These are phyloP conservation scores for Nothobranchius kuhntae DNA, from an alignment of 2,113 vertebrate genomes.

Conservation along the genomic window DNA sequence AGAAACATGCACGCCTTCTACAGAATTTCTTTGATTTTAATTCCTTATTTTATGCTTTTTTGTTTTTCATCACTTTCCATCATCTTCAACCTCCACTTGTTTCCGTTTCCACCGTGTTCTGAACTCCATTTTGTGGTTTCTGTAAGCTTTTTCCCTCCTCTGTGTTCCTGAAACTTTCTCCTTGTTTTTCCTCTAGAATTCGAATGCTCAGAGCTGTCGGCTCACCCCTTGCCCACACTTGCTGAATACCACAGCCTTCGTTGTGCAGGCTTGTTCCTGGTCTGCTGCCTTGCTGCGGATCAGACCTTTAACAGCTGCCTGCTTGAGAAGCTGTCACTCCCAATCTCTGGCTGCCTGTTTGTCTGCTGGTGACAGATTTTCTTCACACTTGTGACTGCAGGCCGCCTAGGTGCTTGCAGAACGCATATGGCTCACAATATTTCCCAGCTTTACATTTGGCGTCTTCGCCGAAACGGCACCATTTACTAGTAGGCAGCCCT, in stretches of 20 bases:
- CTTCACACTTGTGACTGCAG: conserved; percentile 14
- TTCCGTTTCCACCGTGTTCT: background rate
- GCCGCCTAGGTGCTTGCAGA: background rate
- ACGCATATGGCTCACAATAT: background rate
- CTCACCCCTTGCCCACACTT: conserved; percentile 56
- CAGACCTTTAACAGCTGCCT: conserved; percentile 39
- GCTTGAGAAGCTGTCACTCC: conserved; percentile 22
- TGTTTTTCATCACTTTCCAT: background rate
- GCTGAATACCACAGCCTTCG: conserved; percentile 54
- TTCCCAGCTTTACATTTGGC: background rate
- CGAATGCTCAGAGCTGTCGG: conserved; percentile 11
- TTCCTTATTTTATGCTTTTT: background rate
- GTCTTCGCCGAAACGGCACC: background rate
- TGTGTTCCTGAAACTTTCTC: background rate
- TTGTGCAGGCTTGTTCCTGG: conserved; percentile 37
- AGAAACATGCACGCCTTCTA: too few species aligned
- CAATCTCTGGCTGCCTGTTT: conserved; percentile 4
- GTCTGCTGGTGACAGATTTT: conserved; percentile 17
- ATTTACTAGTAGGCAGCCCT: background rate
- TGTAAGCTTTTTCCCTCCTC: background rate
- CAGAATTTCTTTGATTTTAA: too few species aligned
- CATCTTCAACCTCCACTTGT: background rate
- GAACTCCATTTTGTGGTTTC: background rate
- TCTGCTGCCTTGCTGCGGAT: conserved; percentile 35
- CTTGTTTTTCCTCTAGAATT: background rate